These are phyloP conservation scores for Eristalis arbustorum DNA, from an alignment of 2,888 invertebrate species.

Conservation along the genomic window DNA sequence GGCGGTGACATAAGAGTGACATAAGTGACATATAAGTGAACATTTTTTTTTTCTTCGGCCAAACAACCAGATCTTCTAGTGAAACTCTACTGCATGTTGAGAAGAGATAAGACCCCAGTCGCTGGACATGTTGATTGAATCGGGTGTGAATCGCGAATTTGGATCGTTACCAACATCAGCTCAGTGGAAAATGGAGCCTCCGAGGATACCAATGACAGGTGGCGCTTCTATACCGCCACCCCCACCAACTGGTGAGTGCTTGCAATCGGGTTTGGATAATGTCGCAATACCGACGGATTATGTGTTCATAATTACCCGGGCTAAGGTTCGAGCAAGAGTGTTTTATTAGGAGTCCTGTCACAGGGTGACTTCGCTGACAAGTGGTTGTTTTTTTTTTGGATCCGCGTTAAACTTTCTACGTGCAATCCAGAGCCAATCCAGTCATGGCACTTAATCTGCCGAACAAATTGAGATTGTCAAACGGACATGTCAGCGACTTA, in stretches of 20 bases:
- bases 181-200: slow-evolving; percentile 80
- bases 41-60: neutral
- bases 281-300: slow-evolving; percentile 36
- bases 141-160: slow-evolving; percentile 80
- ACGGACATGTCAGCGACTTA: neutral
- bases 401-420: neutral
- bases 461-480: neutral
- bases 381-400: too few species aligned
- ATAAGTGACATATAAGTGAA: neutral
- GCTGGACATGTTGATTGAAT: slow-evolving; percentile 83
- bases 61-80: slow-evolving; percentile 14
- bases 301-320: neutral
- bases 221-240: slow-evolving; percentile 74
- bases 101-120: slow-evolving; percentile 53
- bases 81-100: slow-evolving; percentile 66
- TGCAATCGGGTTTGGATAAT: neutral
- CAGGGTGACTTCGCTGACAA: too few species aligned
- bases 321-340: too few species aligned
- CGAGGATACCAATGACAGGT: slow-evolving; percentile 75
- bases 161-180: slow-evolving; percentile 79
- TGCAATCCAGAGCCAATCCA: neutral
- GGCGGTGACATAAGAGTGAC: slow-evolving; percentile 43
- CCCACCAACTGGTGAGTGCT: slow-evolving; percentile 76
- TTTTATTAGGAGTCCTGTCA: too few species aligned
- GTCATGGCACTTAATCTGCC: neutral